These are phyloP conservation scores for Choristoneura rosaceana DNA, from an alignment of 2,888 invertebrate species.

Conservation along the genomic window DNA sequence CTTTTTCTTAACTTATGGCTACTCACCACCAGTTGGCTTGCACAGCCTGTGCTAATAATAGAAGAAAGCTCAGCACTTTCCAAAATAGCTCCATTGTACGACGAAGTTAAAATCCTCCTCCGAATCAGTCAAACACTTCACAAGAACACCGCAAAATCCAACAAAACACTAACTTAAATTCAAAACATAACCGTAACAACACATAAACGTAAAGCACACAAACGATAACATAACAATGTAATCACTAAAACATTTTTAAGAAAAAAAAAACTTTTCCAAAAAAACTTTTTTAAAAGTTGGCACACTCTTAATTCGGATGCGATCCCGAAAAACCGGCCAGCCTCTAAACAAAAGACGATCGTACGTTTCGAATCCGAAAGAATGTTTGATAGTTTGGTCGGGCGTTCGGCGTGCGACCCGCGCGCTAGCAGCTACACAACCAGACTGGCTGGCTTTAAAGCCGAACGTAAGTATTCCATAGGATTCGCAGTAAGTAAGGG, in stretches of 20 bases:
- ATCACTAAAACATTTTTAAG: constrained; percentile 63
- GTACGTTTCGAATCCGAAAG: constrained; percentile 68
- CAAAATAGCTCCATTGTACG: constrained; percentile 76
- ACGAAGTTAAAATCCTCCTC: constrained; percentile 46
- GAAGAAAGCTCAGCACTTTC: constrained; percentile 71
- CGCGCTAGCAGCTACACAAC: constrained; percentile 80
- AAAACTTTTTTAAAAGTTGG: constrained; percentile 69
- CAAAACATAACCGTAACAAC: constrained; percentile 62
- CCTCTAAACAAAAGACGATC: constrained; percentile 45
- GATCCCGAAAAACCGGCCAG: constrained; percentile 53
- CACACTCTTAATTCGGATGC: constrained; percentile 55
- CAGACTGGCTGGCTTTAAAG: constrained; percentile 80
- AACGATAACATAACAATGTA: constrained; percentile 66
- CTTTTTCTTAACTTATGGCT: constrained; percentile 21
- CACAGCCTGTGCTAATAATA: constrained; percentile 71
- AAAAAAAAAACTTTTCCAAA: constrained; percentile 62
- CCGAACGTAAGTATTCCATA: constrained; percentile 80
- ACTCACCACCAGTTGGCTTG: constrained; percentile 82
- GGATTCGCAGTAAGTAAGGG: constrained; percentile 78
- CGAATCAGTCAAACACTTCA: constrained; percentile 54
- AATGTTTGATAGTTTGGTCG: constrained; percentile 60
- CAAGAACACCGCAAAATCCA: constrained; percentile 50
- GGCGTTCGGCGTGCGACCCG: constrained; percentile 71
- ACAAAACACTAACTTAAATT: constrained; percentile 48
- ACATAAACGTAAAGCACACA: constrained; percentile 67